phyloP scores from a whole-genome alignment of 2,113 vertebrate genomes.

The Oncorhynchus gorbuscha region DNA sequence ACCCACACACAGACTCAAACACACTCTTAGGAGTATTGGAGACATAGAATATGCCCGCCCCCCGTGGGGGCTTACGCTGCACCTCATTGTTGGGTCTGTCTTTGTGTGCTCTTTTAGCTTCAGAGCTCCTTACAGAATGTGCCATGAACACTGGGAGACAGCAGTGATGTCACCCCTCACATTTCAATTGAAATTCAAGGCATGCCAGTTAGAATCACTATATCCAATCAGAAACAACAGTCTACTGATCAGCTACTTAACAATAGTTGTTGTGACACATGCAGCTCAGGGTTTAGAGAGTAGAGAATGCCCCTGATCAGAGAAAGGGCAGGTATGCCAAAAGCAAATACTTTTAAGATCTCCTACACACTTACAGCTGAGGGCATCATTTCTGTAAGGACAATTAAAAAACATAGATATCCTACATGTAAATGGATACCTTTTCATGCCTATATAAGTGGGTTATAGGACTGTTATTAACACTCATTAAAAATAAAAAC shows the following conservation, averaged over 20 bases:
- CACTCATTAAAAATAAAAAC: no score
- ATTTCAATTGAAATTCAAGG: slow-evolving; percentile 57
- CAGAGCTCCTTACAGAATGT: slow-evolving; percentile 23
- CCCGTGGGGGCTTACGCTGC: slow-evolving; percentile 15
- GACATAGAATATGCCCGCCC: background rate
- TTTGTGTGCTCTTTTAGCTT: slow-evolving; percentile 38
- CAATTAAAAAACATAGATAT: no score
- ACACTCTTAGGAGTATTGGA: background rate
- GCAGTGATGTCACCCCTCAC: slow-evolving; percentile 48
- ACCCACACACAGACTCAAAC: slow-evolving; percentile 4
- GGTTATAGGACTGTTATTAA: no score
- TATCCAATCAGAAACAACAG: background rate
- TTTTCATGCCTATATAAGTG: no score
- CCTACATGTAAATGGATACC: no score
- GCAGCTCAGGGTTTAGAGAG: no score
- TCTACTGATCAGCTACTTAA: background rate
- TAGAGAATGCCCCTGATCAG: no score
- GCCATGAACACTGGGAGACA: slow-evolving; percentile 16
- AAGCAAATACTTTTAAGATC: no score
- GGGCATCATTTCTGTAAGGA: no score
- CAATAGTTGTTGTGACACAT: background rate
- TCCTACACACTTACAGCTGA: no score
- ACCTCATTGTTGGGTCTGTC: slow-evolving; percentile 39
- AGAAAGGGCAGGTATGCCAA: no score
- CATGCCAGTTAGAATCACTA: slow-evolving; percentile 27